Percentiles rank a stretch among this genome's conserved stretches.
Evolutionary conservation across 1,140 invertebrate species (phyloP).

Genomic region (Ditylenchus dipsaci): DNA sequence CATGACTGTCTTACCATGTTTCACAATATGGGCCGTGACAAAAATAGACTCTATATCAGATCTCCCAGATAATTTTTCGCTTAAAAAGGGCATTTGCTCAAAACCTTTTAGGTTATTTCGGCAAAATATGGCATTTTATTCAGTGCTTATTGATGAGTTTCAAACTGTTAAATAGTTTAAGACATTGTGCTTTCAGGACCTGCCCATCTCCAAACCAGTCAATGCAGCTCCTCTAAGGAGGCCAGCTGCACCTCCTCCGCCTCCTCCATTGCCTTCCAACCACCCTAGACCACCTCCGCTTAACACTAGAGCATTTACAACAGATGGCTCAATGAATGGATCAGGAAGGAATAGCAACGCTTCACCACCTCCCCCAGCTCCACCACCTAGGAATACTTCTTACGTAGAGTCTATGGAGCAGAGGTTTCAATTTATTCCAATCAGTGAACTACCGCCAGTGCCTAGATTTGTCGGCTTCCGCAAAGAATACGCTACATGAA

Average conservation of each 20-base stretch:
- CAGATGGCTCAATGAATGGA: not conserved
- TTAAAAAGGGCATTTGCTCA: too few relatives aligned
- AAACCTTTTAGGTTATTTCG: too few relatives aligned
- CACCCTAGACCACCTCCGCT: not conserved
- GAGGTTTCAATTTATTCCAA: conserved; percentile 33
- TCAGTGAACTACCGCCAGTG: conserved; percentile 32
- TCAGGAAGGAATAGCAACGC: not conserved
- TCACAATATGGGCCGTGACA: too few relatives aligned
- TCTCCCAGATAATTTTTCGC: too few relatives aligned
- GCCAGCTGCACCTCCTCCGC: conserved; percentile 25
- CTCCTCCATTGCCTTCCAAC: conserved; percentile 3
- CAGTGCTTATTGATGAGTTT: too few relatives aligned
- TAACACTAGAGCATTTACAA: not conserved
- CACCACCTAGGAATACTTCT: conserved; percentile 33
- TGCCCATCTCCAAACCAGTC: not conserved
- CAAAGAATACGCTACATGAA: conserved; percentile 24
- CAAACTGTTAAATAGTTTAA: too few relatives aligned
- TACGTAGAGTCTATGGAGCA: conserved; percentile 42
- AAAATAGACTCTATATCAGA: too few relatives aligned
- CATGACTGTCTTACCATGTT: too few relatives aligned
- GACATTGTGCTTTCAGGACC: not conserved
- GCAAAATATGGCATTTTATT: too few relatives aligned
- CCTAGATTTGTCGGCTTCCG: conserved; percentile 30
- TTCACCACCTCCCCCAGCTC: conserved; percentile 22
- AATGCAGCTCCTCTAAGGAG: conserved; percentile 1